Conservation (phyloP, 2,797 vertebrate species). For the Mastacembelus armatus region DNA sequence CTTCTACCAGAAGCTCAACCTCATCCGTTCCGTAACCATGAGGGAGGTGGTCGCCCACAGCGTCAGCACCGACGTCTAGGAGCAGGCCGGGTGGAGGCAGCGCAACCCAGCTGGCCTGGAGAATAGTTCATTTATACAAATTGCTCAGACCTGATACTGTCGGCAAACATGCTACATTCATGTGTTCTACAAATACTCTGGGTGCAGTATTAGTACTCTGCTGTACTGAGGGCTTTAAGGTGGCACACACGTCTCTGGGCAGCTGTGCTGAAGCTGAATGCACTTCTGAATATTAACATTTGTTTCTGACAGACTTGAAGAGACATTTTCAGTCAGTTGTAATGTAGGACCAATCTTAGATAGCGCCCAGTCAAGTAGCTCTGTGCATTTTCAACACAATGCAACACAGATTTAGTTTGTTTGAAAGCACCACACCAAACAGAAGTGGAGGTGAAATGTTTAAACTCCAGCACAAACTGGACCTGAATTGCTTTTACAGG, state of each 20-base stretch:
- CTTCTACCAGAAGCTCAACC: conserved; percentile 89
- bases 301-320: conserved; percentile 12
- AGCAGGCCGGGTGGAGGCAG: background rate
- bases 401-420: conserved; percentile 11
- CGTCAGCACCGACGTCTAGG: conserved; percentile 93
- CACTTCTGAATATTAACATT: background rate
- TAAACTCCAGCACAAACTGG: background rate
- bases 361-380: background rate
- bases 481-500: too few relatives aligned
- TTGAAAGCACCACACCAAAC: background rate
- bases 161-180: background rate
- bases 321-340: background rate
- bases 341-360: background rate
- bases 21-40: conserved; percentile 91
- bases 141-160: background rate
- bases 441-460: background rate
- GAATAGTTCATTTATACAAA: background rate
- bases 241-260: background rate
- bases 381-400: conserved; percentile 4
- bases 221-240: conserved; percentile 14
- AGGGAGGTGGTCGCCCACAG: conserved; percentile 91
- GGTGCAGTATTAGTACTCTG: background rate
- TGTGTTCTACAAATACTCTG: background rate
- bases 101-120: conserved; percentile 7
- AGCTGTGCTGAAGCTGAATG: conserved; percentile 8